Evolutionary conservation across 1,140 invertebrate genomes (phyloP).

Genomic region (Tetranychus urticae): DNA sequence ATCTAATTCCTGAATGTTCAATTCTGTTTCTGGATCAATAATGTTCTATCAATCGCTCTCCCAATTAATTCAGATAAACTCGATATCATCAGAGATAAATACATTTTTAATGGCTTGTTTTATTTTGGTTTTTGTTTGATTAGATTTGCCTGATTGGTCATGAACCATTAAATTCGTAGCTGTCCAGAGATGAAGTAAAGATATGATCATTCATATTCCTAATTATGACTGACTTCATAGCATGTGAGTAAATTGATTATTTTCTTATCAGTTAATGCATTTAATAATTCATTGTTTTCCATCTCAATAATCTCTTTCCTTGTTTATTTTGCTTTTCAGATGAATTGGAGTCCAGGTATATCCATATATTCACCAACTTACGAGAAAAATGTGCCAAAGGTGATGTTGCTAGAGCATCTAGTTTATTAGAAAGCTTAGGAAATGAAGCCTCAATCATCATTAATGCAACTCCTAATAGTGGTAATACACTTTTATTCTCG

Average conservation of each 20-base stretch:
- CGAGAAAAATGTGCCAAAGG: constrained; percentile 42
- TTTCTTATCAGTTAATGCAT: background rate
- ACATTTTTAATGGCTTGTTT: too few relatives aligned
- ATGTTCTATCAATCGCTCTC: too few relatives aligned
- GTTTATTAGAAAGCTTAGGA: constrained; percentile 37
- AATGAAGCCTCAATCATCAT: constrained; percentile 37
- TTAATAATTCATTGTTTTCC: background rate
- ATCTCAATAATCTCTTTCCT: background rate
- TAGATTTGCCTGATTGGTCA: too few relatives aligned
- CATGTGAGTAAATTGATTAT: background rate
- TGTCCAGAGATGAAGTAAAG: too few relatives aligned
- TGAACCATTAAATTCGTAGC: too few relatives aligned
- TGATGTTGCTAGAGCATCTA: constrained; percentile 34
- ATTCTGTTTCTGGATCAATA: too few relatives aligned
- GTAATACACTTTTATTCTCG: constrained; percentile 60
- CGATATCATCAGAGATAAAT: too few relatives aligned
- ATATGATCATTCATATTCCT: background rate
- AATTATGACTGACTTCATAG: background rate
- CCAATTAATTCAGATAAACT: too few relatives aligned
- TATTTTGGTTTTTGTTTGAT: too few relatives aligned
- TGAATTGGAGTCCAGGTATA: background rate
- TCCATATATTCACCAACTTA: constrained; percentile 25
- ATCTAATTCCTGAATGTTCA: too few relatives aligned
- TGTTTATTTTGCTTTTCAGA: background rate
- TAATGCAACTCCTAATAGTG: constrained; percentile 29